Conservation (phyloP, 1,140 invertebrate species). For the Drosophila nikananu region DNA sequence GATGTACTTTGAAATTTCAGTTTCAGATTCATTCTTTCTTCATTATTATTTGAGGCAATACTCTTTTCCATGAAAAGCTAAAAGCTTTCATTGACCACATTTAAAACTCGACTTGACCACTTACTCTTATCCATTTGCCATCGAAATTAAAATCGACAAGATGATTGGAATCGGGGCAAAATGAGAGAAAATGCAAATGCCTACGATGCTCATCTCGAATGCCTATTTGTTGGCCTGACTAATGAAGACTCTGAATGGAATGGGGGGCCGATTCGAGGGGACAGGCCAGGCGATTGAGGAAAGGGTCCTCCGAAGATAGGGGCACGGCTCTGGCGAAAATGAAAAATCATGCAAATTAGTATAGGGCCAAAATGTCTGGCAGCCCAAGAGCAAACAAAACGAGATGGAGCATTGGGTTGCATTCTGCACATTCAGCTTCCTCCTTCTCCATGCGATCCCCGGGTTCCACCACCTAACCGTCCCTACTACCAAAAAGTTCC, state of each 20-base stretch:
- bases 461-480: not conserved
- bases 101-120: constrained; percentile 18
- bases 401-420: constrained; percentile 4
- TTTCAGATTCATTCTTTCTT: not conserved
- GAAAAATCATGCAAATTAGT: constrained; percentile 79
- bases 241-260: constrained; percentile 41
- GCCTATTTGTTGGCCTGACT: constrained; percentile 45
- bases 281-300: not conserved
- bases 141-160: constrained; percentile 43
- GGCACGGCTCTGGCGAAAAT: constrained; percentile 23
- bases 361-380: constrained; percentile 56
- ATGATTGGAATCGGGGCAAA: constrained; percentile 42
- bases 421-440: constrained; percentile 31
- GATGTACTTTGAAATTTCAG: not conserved
- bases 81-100: constrained; percentile 7
- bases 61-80: not conserved
- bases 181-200: constrained; percentile 13
- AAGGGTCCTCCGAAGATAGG: constrained; percentile 11
- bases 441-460: not conserved
- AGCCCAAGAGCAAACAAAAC: constrained; percentile 27
- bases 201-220: constrained; percentile 22
- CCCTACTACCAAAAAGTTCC: constrained; percentile 11
- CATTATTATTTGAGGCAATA: constrained; percentile 3
- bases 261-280: not conserved
- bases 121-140: constrained; percentile 9